These are phyloP conservation scores for Callyntrura sp. DNA, from an alignment of 2,888 invertebrate species.

Conservation along the genomic window DNA sequence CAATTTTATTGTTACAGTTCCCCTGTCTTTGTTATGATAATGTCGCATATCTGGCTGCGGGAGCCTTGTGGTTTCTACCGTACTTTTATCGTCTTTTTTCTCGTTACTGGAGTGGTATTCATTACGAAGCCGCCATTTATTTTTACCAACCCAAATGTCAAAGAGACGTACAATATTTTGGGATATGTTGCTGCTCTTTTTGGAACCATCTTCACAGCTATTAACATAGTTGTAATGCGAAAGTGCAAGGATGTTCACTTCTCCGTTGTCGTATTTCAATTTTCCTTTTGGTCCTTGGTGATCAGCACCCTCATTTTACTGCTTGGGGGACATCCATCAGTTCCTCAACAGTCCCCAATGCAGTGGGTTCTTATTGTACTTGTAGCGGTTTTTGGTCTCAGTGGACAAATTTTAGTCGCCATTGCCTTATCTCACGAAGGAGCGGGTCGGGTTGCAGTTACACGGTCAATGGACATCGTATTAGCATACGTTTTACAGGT, in stretches of 20 bases:
- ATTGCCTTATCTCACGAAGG: slow-evolving; percentile 86
- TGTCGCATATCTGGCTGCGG: slow-evolving; percentile 86
- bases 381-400: slow-evolving; percentile 85
- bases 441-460: slow-evolving; percentile 86
- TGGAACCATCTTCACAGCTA: slow-evolving; percentile 86
- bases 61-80: slow-evolving; percentile 86
- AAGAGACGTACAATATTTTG: slow-evolving; percentile 85
- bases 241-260: slow-evolving; percentile 86
- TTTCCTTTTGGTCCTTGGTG: slow-evolving; percentile 85
- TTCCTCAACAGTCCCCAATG: slow-evolving; percentile 71
- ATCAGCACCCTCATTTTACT: slow-evolving; percentile 85
- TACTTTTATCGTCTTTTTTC: slow-evolving; percentile 85
- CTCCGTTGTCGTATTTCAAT: slow-evolving; percentile 86
- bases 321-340: slow-evolving; percentile 80
- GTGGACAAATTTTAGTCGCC: slow-evolving; percentile 86
- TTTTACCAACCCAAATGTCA: slow-evolving; percentile 84
- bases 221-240: slow-evolving; percentile 86
- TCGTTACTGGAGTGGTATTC: slow-evolving; percentile 86
- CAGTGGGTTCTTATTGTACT: slow-evolving; percentile 83
- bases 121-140: slow-evolving; percentile 86
- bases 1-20: slow-evolving; percentile 84
- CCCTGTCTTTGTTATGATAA: slow-evolving; percentile 86
- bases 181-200: slow-evolving; percentile 86
- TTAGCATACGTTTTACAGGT: slow-evolving; percentile 86
- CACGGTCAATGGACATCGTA: slow-evolving; percentile 86